These are phyloP conservation scores for Semnornis frantzii DNA, from an alignment of 2,113 vertebrate species.

Conservation along the genomic window DNA sequence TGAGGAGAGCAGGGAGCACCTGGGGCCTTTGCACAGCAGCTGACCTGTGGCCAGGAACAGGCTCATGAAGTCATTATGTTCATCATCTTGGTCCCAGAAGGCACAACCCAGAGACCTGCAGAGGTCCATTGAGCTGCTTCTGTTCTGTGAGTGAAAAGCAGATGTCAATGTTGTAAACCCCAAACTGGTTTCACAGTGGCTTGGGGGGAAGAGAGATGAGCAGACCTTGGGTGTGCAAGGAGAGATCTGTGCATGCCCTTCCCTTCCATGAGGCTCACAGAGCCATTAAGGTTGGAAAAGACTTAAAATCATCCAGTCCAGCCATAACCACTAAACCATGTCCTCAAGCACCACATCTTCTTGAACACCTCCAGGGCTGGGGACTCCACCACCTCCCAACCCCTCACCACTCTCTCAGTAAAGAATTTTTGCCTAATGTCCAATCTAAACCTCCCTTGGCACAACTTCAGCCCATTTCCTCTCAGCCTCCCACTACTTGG, in stretches of 20 bases:
- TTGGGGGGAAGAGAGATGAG: background rate
- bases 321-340: no score
- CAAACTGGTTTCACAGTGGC: background rate
- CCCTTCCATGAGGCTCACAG: background rate
- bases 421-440: no score
- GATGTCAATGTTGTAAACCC: background rate
- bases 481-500: no score
- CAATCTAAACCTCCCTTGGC: no score
- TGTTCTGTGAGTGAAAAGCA: background rate
- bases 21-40: background rate
- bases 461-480: no score
- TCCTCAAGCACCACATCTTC: no score
- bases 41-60: background rate
- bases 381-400: no score
- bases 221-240: background rate
- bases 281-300: no score
- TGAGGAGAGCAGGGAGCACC: background rate
- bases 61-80: background rate
- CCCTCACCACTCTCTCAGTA: no score
- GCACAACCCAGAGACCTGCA: fast-evolving
- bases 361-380: no score
- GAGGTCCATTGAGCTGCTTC: background rate
- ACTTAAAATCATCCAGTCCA: no score
- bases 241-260: background rate
- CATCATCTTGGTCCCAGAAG: background rate